Conservation (phyloP, 2,113 vertebrate species). For the Sinocyclocheilus grahami region DNA sequence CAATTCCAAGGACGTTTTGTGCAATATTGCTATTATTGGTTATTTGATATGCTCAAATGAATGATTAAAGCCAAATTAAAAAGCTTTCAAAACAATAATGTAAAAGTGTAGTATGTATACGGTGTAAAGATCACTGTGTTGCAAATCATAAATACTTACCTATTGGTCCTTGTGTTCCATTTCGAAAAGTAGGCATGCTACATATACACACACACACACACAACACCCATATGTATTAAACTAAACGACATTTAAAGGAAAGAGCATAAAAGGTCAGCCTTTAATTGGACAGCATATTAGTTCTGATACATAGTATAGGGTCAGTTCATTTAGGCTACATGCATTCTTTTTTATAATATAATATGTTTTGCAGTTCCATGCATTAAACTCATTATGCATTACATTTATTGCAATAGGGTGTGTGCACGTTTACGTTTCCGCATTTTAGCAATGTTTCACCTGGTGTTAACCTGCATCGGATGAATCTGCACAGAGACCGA, state of each 20-base stretch:
- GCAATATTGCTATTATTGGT: not conserved
- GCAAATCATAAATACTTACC: no score
- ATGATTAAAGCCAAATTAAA: not conserved
- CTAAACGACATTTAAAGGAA: no score
- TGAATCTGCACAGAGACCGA: conserved; percentile 57
- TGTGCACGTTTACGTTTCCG: not conserved
- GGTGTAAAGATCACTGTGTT: no score
- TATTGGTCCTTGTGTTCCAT: no score
- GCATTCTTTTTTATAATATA: no score
- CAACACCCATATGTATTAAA: no score
- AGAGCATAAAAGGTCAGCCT: not conserved
- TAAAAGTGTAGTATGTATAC: no score
- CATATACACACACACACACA: no score
- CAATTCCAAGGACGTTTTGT: not conserved
- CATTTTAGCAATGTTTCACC: not conserved
- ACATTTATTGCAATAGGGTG: not conserved
- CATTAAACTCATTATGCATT: not conserved
- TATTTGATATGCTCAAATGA: not conserved
- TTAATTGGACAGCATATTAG: not conserved
- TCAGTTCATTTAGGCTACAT: not conserved
- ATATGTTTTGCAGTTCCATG: not conserved
- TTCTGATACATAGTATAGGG: not conserved
- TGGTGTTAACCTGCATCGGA: conserved; percentile 40
- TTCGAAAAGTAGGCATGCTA: no score
- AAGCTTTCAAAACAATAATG: not conserved